A percentile compares a stretch with the other conserved stretches of the same genome.
phyloP scores from a whole-genome alignment of 2,888 invertebrate species.

The Pachliopta kotzebuea region DNA sequence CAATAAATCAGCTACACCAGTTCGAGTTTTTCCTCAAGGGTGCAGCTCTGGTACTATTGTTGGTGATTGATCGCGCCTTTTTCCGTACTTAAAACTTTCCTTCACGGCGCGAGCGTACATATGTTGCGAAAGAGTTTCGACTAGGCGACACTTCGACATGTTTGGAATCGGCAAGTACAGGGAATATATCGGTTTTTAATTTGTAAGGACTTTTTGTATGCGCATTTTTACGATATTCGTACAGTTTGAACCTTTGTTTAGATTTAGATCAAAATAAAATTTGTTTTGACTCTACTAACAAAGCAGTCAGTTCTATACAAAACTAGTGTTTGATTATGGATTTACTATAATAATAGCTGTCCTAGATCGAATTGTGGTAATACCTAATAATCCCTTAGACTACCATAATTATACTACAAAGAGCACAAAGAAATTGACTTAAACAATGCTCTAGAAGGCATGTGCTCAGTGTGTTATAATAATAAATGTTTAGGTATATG shows the following conservation, averaged over 20 bases:
- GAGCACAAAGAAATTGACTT: no score
- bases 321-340: no score
- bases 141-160: conserved; percentile 43
- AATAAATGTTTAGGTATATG: no score
- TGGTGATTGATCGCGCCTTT: conserved; percentile 70
- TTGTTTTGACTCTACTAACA: not conserved
- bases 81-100: conserved; percentile 60
- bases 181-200: conserved; percentile 48
- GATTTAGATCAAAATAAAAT: not conserved
- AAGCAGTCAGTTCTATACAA: no score
- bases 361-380: no score
- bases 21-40: conserved; percentile 73
- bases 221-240: not conserved
- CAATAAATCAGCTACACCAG: conserved; percentile 74
- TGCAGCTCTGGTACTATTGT: conserved; percentile 58
- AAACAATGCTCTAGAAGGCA: no score
- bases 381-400: no score
- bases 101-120: conserved; percentile 48
- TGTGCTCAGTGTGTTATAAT: no score
- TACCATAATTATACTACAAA: no score
- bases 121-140: conserved; percentile 52
- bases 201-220: conserved; percentile 15
- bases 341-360: no score
- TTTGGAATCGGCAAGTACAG: conserved; percentile 41
- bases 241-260: not conserved